Evolutionary conservation across 2,888 invertebrate species (phyloP).

Genomic region (Eumacrocentrus americanus): DNA sequence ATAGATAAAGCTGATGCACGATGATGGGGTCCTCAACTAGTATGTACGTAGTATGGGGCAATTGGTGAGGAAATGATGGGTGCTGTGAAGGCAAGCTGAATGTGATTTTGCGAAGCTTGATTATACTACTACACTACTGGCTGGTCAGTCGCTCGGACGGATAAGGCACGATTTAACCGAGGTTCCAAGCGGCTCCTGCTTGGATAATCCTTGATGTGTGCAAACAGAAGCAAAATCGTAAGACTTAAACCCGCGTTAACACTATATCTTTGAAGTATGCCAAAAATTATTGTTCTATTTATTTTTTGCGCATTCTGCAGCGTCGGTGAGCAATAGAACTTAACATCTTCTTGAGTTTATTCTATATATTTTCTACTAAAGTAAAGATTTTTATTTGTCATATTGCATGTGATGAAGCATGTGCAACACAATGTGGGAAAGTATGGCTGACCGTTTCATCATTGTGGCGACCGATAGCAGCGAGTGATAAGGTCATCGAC

Average conservation of each 20-base stretch:
- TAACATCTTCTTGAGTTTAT: not conserved
- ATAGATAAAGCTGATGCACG: constrained; percentile 28
- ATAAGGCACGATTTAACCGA: not conserved
- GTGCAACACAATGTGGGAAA: constrained; percentile 59
- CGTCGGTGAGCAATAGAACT: constrained; percentile 41
- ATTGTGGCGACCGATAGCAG: constrained; percentile 53
- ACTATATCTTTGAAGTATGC: not conserved
- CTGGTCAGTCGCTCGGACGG: constrained; percentile 25
- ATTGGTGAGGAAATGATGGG: constrained; percentile 56
- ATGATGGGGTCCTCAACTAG: constrained; percentile 33
- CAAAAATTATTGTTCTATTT: constrained; percentile 17
- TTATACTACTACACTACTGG: too few relatives aligned
- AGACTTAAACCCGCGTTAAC: not conserved
- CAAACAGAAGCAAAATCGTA: not conserved
- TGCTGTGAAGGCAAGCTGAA: constrained; percentile 40
- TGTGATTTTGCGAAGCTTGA: constrained; percentile 40
- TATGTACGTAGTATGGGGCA: constrained; percentile 23
- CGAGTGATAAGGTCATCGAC: constrained; percentile 54
- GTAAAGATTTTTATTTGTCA: too few relatives aligned
- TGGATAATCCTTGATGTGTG: not conserved
- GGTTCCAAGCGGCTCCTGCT: not conserved
- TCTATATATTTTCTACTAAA: not conserved
- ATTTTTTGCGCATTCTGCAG: constrained; percentile 41
- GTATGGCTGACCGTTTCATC: constrained; percentile 65
- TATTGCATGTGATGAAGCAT: too few relatives aligned